These are phyloP conservation scores for Steatocranus sp. DNA, from an alignment of 2,797 vertebrate genomes.

Conservation along the genomic window DNA sequence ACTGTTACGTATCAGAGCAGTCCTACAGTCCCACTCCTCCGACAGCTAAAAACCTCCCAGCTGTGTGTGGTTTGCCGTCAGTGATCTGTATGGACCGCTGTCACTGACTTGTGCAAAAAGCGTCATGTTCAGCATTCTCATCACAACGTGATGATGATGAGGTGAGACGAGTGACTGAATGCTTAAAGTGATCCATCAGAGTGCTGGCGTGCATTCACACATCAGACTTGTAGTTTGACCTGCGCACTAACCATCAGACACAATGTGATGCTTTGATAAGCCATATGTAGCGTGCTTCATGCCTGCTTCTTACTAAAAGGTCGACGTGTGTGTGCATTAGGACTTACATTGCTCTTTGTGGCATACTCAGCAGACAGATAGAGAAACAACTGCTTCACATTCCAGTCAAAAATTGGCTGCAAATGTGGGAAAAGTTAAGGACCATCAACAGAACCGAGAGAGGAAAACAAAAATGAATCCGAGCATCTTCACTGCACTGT, in stretches of 20 bases:
- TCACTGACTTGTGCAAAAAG: background rate
- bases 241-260: background rate
- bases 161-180: background rate
- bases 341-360: conserved; percentile 71
- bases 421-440: conserved; percentile 87
- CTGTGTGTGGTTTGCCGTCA: background rate
- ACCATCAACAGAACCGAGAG: background rate
- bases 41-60: background rate
- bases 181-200: background rate
- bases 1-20: background rate
- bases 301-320: background rate
- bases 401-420: conserved; percentile 97
- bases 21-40: background rate
- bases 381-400: conserved; percentile 96
- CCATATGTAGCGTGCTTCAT: no score
- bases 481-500: background rate
- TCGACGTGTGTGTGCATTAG: background rate
- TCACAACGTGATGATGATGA: background rate
- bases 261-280: background rate
- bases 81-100: background rate
- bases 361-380: conserved; percentile 87
- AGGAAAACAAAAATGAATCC: background rate
- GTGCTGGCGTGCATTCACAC: background rate
- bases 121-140: background rate
- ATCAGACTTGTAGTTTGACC: background rate